phyloP scores from a whole-genome alignment of 2,888 invertebrate genomes.

The Pilophorus perplexus region DNA sequence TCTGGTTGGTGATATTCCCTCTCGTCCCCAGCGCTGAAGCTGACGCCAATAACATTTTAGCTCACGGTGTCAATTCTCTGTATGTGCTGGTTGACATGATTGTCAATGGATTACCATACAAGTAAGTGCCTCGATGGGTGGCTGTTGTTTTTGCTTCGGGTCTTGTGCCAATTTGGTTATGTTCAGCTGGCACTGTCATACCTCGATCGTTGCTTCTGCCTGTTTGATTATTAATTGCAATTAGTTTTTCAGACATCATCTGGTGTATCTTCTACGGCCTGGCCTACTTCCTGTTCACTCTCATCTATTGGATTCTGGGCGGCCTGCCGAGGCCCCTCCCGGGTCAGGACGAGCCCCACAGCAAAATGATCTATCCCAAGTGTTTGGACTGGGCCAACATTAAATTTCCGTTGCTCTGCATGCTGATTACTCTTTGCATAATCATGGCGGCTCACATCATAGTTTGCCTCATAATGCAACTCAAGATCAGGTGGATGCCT shows the following conservation, averaged over 20 bases:
- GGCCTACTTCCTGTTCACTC: slow-evolving; percentile 1
- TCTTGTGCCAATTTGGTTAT: too few relatives aligned
- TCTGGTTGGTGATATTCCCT: not conserved
- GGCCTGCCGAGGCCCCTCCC: not conserved
- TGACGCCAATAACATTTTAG: not conserved
- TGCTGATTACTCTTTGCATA: not conserved
- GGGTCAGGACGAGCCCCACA: not conserved
- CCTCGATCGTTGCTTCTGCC: too few relatives aligned
- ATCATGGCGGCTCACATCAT: not conserved
- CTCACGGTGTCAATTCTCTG: not conserved
- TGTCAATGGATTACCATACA: slow-evolving; percentile 9
- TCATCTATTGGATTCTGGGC: not conserved
- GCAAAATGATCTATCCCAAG: not conserved
- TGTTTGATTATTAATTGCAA: too few relatives aligned
- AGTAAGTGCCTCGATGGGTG: slow-evolving; percentile 3
- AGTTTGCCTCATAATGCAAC: not conserved
- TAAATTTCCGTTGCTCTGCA: not conserved
- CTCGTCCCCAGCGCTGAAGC: not conserved
- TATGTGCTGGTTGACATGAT: not conserved
- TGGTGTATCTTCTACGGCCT: not conserved
- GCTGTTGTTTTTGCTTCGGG: not conserved
- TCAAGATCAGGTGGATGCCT: not conserved
- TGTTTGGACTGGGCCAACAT: not conserved
- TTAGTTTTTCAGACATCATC: slow-evolving; percentile 8
- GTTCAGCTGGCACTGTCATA: too few relatives aligned